These are phyloP conservation scores for Cephonodes hylas DNA, from an alignment of 2,888 invertebrate species.

Conservation along the genomic window DNA sequence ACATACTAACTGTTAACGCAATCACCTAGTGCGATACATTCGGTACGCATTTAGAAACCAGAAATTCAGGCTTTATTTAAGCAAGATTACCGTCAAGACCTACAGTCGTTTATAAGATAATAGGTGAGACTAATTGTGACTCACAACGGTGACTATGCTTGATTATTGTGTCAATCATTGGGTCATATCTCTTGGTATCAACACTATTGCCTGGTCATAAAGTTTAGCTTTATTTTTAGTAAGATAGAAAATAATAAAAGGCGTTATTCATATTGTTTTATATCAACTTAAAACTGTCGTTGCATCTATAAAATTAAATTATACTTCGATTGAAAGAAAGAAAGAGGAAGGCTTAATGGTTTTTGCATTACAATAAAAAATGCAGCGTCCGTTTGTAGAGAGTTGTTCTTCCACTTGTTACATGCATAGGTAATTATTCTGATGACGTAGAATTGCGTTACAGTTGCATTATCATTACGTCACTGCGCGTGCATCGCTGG, in stretches of 20 bases:
- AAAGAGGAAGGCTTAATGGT: neutral
- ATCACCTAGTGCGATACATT: neutral
- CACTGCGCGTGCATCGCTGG: conserved; percentile 27
- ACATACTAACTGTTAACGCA: neutral
- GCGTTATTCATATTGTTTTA: no score
- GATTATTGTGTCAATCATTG: neutral
- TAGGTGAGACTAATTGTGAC: neutral
- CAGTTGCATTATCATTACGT: conserved; percentile 29
- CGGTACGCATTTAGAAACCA: neutral
- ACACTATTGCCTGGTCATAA: no score
- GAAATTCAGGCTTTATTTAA: neutral
- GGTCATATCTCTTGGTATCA: no score
- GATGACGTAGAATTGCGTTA: conserved; percentile 25
- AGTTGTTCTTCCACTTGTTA: conserved; percentile 14
- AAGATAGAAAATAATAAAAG: no score
- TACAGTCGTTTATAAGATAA: neutral
- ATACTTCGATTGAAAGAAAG: neutral
- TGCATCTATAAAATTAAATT: neutral
- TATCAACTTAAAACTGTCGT: no score
- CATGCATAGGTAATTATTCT: conserved; percentile 25
- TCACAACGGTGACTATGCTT: neutral
- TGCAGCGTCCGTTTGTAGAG: neutral
- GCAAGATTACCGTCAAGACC: neutral
- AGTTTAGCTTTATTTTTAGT: no score
- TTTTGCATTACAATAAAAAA: conserved; percentile 5